Evolutionary conservation across 2,888 invertebrate genomes (phyloP).

Genomic region (Lepidonotus clava): DNA sequence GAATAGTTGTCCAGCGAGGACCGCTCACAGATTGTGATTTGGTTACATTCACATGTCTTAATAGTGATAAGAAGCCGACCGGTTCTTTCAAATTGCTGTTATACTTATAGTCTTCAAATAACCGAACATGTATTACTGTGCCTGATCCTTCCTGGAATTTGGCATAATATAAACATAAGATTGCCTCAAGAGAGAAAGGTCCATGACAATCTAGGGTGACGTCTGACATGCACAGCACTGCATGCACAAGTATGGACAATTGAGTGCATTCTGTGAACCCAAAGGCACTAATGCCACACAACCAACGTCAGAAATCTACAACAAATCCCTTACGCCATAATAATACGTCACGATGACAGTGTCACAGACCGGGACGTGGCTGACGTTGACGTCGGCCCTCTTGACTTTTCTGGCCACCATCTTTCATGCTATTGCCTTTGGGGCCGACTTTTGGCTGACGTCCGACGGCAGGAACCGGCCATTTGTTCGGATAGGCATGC

Average conservation of each 20-base stretch:
- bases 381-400: slow-evolving; percentile 9
- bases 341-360: not conserved
- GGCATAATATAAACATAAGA: not conserved
- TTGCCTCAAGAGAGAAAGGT: not conserved
- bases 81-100: too few species aligned
- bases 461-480: slow-evolving; percentile 61
- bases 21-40: too few species aligned
- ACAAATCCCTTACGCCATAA: too few species aligned
- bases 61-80: too few species aligned
- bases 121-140: too few species aligned
- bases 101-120: too few species aligned
- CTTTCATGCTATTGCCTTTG: slow-evolving; percentile 59
- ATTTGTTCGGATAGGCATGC: slow-evolving; percentile 62
- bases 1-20: too few species aligned
- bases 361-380: slow-evolving; percentile 20
- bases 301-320: too few species aligned
- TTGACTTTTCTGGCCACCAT: slow-evolving; percentile 55
- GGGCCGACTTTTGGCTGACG: slow-evolving; percentile 60
- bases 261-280: not conserved
- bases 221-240: not conserved
- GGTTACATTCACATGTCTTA: too few species aligned
- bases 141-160: too few species aligned
- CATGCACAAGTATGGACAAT: not conserved
- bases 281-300: too few species aligned
- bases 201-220: not conserved